Evolutionary conservation across 2,797 vertebrate species (phyloP).

Genomic region (Rhabdomys pumilio): DNA sequence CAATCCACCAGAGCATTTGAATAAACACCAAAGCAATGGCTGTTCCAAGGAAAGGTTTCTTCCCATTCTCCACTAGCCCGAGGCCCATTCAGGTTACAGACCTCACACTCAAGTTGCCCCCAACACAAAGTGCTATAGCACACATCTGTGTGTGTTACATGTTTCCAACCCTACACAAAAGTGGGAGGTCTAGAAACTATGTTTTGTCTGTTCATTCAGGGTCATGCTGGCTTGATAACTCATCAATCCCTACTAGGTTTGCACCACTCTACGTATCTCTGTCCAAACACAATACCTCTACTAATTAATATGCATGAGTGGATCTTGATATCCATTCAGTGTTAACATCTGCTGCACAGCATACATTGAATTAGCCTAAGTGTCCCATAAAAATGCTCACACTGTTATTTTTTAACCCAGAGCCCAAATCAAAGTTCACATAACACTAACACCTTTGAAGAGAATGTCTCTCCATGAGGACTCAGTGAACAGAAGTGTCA

Average conservation of each 20-base stretch:
- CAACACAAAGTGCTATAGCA: neutral
- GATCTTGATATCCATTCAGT: neutral
- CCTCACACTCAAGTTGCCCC: neutral
- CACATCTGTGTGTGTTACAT: neutral
- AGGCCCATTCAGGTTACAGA: constrained; percentile 1
- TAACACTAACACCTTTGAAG: constrained; percentile 22
- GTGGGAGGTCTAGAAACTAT: neutral
- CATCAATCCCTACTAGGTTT: neutral
- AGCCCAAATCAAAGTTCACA: constrained; percentile 24
- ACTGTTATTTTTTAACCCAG: neutral
- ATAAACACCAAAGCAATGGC: neutral
- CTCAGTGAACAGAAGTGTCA: neutral
- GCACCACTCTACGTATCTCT: neutral
- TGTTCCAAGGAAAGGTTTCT: neutral
- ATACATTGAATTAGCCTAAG: neutral
- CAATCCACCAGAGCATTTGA: neutral
- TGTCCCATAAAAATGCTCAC: neutral
- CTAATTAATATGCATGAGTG: neutral
- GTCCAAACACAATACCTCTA: neutral
- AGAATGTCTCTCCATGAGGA: neutral
- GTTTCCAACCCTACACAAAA: neutral
- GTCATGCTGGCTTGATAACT: neutral
- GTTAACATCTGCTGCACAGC: neutral
- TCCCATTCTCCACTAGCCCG: neutral
- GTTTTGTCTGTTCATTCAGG: neutral